Evolutionary conservation across 2,888 invertebrate species (phyloP).

Genomic region (Dolomedes plantarius): DNA sequence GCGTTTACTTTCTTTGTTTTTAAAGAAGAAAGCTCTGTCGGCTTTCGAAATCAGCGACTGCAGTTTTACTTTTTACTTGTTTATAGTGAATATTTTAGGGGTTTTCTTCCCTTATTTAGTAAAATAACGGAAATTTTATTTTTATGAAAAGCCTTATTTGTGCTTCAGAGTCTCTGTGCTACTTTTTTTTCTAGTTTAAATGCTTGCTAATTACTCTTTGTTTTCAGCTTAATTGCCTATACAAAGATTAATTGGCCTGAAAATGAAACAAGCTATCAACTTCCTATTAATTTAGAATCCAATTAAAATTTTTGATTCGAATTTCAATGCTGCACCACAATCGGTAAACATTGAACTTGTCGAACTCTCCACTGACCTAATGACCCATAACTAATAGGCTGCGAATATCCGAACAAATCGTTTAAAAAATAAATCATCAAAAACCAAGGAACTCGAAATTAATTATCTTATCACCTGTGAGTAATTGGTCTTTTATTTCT

Average conservation of each 20-base stretch:
- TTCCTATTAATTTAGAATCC: neutral
- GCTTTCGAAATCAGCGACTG: no score
- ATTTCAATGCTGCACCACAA: neutral
- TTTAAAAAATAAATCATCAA: neutral
- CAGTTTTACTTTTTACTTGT: no score
- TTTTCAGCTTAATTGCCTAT: no score
- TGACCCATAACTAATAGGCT: neutral
- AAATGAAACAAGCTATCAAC: neutral
- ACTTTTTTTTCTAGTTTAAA: no score
- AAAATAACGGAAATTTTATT: no score
- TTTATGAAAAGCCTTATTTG: no score
- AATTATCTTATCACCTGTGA: slow-evolving; percentile 3
- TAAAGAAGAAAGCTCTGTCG: no score
- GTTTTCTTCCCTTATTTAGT: no score
- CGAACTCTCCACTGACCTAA: neutral
- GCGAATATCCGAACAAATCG: neutral
- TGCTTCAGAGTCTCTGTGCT: no score
- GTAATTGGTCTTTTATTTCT: neutral
- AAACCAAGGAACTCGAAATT: neutral
- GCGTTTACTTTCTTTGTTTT: no score
- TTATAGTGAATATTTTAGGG: no score
- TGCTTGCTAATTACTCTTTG: no score
- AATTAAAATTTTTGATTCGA: neutral
- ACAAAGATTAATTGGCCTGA: neutral
- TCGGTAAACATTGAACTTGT: neutral